A percentile compares a stretch with the other conserved stretches of the same genome.
These are phyloP conservation scores for Stegana nigrithorax DNA, from an alignment of 2,888 invertebrate species.

Conservation along the genomic window DNA sequence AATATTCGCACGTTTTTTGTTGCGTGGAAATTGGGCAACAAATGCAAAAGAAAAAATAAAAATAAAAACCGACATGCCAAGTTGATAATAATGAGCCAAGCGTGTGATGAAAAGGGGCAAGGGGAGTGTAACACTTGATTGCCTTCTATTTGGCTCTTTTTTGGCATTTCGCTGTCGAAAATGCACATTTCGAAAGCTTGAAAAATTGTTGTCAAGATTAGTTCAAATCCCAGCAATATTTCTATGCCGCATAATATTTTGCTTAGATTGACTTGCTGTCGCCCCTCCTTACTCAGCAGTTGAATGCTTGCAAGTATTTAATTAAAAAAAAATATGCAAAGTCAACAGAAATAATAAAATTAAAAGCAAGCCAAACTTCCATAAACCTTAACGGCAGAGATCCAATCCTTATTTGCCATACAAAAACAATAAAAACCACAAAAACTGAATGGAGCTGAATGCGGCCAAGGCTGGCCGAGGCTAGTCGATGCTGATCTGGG, in stretches of 20 bases:
- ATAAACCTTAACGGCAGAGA: conserved; percentile 47
- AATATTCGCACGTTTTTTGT: conserved; percentile 68
- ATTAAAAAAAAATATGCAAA: conserved; percentile 63
- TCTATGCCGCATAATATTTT: not conserved
- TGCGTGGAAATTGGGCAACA: conserved; percentile 42
- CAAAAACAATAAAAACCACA: conserved; percentile 65
- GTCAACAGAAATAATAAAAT: conserved; percentile 58
- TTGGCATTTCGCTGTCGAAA: not conserved
- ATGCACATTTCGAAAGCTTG: conserved; percentile 39
- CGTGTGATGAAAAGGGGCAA: conserved; percentile 11
- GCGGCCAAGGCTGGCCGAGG: conserved; percentile 6
- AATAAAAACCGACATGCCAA: too few relatives aligned
- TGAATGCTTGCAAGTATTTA: conserved; percentile 50
- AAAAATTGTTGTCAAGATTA: conserved; percentile 57
- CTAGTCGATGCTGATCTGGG: conserved; percentile 15
- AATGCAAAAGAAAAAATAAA: too few relatives aligned
- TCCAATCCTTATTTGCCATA: conserved; percentile 40
- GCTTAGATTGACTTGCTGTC: not conserved
- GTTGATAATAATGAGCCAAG: conserved; percentile 49
- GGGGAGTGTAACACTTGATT: not conserved
- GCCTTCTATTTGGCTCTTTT: not conserved
- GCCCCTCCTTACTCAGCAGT: conserved; percentile 20
- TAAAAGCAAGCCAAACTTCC: conserved; percentile 42
- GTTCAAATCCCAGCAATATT: conserved; percentile 26
- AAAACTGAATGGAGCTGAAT: not conserved